Base-by-base conservation (phyloP, 2,888 invertebrate species). In the Acleris sparsana region DNA sequence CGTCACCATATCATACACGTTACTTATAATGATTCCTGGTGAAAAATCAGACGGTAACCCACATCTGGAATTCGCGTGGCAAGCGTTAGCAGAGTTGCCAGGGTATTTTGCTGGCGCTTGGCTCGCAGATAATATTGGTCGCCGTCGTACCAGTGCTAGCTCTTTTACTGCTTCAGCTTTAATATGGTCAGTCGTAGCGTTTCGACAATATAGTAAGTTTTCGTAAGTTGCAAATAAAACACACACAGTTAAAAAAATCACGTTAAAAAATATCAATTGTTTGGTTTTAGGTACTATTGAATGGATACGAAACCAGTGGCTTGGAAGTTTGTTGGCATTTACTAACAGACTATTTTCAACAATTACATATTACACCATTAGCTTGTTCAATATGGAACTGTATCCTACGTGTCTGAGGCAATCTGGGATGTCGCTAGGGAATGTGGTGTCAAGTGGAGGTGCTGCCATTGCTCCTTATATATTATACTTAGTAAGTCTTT, bases 331-430 rank as follows among this genome's bases (percentile, higher is more conserved):
- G 17, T 73, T 94, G 55, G 84, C 89, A 11, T 82, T 93, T 33
- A 80, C 89, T 33, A 88, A 93, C 65, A 93, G 94, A 78, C 87
- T 94, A 70, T 85, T 88, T 25, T 87, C 93, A 62, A 93, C 94
- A 4, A 77, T 94, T 25, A 88, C 93, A 6, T 94, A 94, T 78
- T 94, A 94, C 73, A 88, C 93, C 18, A 93, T 93, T 29, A 94
- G 93, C 75, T 83, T 95, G 61, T 93, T 95, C 70, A 93, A 94
- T 63, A 92, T 95, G 80, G 95, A 95, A 82, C 87, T 95, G 20
- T 95, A 94, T 79, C 95, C 95, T 16, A 95, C 95, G 0, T 94
- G 94, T 72, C 84, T 95, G 43, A 86, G 95, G 22, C 94, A 95
- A 76, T 94, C 95, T 7, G 95, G 95, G 59, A 92, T 94, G 72